phyloP scores from a whole-genome alignment of 2,888 invertebrate species.

The Rhaphigaster nebulosa region DNA sequence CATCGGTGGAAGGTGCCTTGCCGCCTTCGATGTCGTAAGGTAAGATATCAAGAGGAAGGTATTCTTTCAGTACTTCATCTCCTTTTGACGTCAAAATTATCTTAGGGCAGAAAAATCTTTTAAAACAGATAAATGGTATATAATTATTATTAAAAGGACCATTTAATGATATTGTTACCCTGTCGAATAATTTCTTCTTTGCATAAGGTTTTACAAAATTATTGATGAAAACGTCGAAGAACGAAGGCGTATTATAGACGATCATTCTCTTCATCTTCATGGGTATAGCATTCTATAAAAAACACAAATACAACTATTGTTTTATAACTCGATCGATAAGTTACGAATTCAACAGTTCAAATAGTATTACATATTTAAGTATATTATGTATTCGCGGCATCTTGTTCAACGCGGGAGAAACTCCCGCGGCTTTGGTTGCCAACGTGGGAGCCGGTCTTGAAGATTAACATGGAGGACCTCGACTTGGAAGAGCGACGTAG shows the following conservation, averaged over 20 bases:
- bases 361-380: too few relatives aligned
- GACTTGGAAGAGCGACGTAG: too few relatives aligned
- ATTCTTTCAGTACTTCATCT: neutral
- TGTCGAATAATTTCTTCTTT: neutral
- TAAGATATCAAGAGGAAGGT: neutral
- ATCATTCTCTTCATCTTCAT: neutral
- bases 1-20: neutral
- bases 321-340: too few relatives aligned
- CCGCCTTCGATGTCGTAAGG: neutral
- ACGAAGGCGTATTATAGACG: neutral
- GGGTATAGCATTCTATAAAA: neutral
- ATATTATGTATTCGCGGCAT: too few relatives aligned
- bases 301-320: neutral
- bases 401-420: too few relatives aligned
- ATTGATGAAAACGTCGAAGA: neutral
- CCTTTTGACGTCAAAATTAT: neutral
- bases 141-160: neutral
- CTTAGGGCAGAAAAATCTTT: neutral
- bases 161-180: neutral
- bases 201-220: neutral
- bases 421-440: too few relatives aligned
- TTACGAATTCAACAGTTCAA: too few relatives aligned
- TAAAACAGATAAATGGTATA: neutral
- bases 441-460: too few relatives aligned
- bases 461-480: too few relatives aligned